Base-by-base conservation (phyloP, 2,113 vertebrate species). In the Nerophis lumbriciformis region DNA sequence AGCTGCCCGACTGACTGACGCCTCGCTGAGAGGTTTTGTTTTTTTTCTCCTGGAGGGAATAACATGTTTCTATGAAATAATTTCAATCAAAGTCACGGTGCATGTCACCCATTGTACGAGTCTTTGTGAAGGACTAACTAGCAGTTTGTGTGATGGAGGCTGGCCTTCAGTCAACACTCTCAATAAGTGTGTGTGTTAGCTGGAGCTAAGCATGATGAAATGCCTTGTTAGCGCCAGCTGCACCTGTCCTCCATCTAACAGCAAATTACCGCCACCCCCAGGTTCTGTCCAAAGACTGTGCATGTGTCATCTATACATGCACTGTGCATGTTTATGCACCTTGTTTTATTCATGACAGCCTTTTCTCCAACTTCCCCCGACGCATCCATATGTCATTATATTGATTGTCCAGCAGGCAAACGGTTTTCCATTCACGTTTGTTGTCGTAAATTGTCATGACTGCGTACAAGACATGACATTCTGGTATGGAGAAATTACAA, bases 191-290 rank as follows among this genome's bases (percentile, higher is more conserved):
- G 11, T 69, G 39, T 15, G 8, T 56, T 50, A 77, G 70, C 77
- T 67, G 72, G 48, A 76, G 84, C 74, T 88, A 87, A 85, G 83
- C 77, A 83, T 86, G 88, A 90, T 88, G 78, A 90, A 89, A 87
- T 75, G 75, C 71, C 82, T 88, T 87, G 86, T 90, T 90, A 90
- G 75, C 38, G 50, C 61, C 61, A 89, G 87, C 86, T 86, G 87
- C 86, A 89, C 87, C 87, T 89, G 84, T 86, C 85, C 68, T 75
- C 80, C 57, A 54, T 79, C 84, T 89, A 84, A 89, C 88, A 71
- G 83, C 86, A 88, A 90, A 91, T 91, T 88, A 90, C 87, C 83
- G 71, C 79, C 82, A 90, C 88, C 83, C 87, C 87, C 83, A 84
- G 80, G 69, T 76, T 75, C 82, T 58, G 13, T 44, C 44, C 49